These are phyloP conservation scores for Armadillidium nasatum DNA, from an alignment of 1,140 invertebrate species.

Conservation along the genomic window DNA sequence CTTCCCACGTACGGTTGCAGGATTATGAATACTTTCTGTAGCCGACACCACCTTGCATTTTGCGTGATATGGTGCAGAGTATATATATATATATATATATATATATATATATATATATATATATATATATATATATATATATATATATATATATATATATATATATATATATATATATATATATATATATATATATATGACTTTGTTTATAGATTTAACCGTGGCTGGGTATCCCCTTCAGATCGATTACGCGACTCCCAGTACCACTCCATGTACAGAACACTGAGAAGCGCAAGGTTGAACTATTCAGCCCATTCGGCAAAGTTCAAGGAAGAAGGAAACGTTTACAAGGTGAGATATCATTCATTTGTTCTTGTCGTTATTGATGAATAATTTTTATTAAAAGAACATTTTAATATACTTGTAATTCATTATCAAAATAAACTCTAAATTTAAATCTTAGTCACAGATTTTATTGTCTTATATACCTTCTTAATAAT, in stretches of 20 bases:
- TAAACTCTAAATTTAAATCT: too few relatives aligned
- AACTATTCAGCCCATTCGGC: slow-evolving; percentile 37
- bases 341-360: slow-evolving; percentile 34
- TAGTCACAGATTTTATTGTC: too few relatives aligned
- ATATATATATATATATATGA: background rate
- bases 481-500: too few relatives aligned
- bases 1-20: too few relatives aligned
- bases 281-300: slow-evolving; percentile 35
- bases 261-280: slow-evolving; percentile 45
- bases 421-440: too few relatives aligned
- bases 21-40: too few relatives aligned
- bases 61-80: too few relatives aligned
- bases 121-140: background rate
- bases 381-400: too few relatives aligned
- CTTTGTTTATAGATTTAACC: slow-evolving; percentile 39
- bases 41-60: too few relatives aligned
- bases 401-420: too few relatives aligned
- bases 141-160: background rate
- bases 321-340: slow-evolving; percentile 39
- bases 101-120: background rate
- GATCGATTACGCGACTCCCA: slow-evolving; percentile 31
- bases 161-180: background rate
- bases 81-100: background rate
- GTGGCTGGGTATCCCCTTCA: slow-evolving; percentile 33
- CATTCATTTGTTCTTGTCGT: background rate